Evolutionary conservation across 2,888 invertebrate genomes (phyloP), one percentile per base, ranked within the genome.

Genomic region (Crioceris asparagi): DNA sequence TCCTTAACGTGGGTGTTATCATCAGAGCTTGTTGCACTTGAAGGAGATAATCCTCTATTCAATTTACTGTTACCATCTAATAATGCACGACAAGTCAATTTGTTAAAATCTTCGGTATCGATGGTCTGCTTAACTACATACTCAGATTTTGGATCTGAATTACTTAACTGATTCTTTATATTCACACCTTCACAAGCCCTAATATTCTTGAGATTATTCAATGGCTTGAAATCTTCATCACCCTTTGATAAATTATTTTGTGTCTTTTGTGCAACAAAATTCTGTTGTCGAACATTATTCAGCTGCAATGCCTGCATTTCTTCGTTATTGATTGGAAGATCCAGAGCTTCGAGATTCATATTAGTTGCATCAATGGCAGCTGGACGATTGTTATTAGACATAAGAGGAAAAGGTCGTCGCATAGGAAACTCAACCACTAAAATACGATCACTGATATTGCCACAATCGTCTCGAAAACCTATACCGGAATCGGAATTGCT

Each of bases 401-500:
- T 39, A 27, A 54, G 31, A 4, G 55, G 45, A 17, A 41, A 33
- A 30, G 57, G 59, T 26, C 60, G 52, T 39, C 61, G 55, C 8
- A 67, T 66, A 1, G 77, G 76, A 55, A 83, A 83, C 56, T 86
- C 85, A 0, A 83, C 82, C 0, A 83, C 77, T 19, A 83, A 61
- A 51, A 86, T 85, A 40, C 85, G 69, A 59, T 86, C 87, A 0
- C 84, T 83, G 35, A 86, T 78, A 54, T 84, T 84, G 7, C 83
- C 77, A 52, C 83, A 83, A 52, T 92, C 90, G 52, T 91, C 91
- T 46, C 88, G 78, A 54, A 92, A 92, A 0, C 93, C 93, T 42
- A 94, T 91, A 0, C 94, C 93, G 2, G 92, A 93, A 60, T 94
- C 94, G 38, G 91, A 91, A 61, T 92, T 93, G 51, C 90, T 91